A percentile compares a stretch with the other conserved stretches of the same genome.
phyloP scores from a whole-genome alignment of 2,797 vertebrate species.

The Fistularia tabacaria region DNA sequence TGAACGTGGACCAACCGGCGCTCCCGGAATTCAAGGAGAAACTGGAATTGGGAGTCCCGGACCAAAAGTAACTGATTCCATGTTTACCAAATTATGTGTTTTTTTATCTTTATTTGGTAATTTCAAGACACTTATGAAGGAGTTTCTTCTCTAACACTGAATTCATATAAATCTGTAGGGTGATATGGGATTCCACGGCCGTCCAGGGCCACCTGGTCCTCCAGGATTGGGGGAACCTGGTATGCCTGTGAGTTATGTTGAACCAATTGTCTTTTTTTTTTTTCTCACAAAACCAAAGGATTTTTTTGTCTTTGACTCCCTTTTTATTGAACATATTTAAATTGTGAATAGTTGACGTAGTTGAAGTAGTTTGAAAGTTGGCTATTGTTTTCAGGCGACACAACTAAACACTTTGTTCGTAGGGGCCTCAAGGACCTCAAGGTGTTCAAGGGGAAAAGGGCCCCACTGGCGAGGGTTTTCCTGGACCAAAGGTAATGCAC shows the following conservation, averaged over 20 bases:
- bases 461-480: slow-evolving; percentile 83
- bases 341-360: background rate
- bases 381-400: background rate
- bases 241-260: slow-evolving; percentile 73
- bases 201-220: slow-evolving; percentile 81
- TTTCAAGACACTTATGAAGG: background rate
- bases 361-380: background rate
- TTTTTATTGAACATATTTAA: background rate
- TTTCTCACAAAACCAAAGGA: too few relatives aligned
- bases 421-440: slow-evolving; percentile 91
- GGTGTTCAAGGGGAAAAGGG: slow-evolving; percentile 87
- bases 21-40: slow-evolving; percentile 84
- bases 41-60: slow-evolving; percentile 84
- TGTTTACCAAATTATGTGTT: background rate
- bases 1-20: slow-evolving; percentile 81
- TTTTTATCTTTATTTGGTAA: background rate
- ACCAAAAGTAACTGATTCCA: slow-evolving; percentile 75
- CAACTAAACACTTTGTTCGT: slow-evolving; percentile 17
- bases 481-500: slow-evolving; percentile 81
- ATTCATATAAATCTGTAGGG: slow-evolving; percentile 70
- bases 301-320: too few relatives aligned
- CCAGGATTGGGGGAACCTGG: slow-evolving; percentile 84
- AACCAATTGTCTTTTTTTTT: background rate
- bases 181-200: slow-evolving; percentile 82
- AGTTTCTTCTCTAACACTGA: background rate